Conservation (phyloP, 1,140 invertebrate genomes). For the Tetragnatha versicolor region DNA sequence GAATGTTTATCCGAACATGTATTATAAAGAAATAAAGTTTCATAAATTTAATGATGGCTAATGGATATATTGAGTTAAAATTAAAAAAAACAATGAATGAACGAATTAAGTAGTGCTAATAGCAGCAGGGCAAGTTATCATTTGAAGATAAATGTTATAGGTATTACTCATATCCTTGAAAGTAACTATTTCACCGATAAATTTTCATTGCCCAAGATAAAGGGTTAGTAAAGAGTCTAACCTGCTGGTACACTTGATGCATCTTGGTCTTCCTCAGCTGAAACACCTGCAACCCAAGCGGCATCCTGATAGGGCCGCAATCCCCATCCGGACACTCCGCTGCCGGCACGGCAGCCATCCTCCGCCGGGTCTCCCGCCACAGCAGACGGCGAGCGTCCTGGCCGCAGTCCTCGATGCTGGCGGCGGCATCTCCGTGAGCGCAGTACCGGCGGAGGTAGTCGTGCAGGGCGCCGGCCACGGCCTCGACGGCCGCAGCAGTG, state of each 20-base stretch:
- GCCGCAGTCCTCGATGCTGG: slow-evolving; percentile 60
- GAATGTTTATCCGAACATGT: too few relatives aligned
- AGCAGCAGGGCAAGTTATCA: too few relatives aligned
- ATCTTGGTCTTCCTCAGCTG: slow-evolving; percentile 14
- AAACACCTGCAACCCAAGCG: slow-evolving; percentile 39
- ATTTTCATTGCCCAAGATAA: too few relatives aligned
- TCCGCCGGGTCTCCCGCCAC: slow-evolving; percentile 19
- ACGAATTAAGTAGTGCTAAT: too few relatives aligned
- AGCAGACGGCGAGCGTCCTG: slow-evolving; percentile 56
- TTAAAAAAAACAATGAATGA: too few relatives aligned
- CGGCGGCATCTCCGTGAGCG: slow-evolving; percentile 53
- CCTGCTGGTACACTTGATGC: slow-evolving; percentile 38
- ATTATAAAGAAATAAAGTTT: too few relatives aligned
- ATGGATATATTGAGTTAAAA: too few relatives aligned
- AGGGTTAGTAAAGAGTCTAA: background rate
- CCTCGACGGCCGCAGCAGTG: slow-evolving; percentile 64
- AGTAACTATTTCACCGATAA: too few relatives aligned
- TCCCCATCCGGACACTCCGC: slow-evolving; percentile 9
- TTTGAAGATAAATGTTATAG: too few relatives aligned
- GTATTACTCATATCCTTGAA: too few relatives aligned
- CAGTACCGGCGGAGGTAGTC: slow-evolving; percentile 59
- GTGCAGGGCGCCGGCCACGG: slow-evolving; percentile 64
- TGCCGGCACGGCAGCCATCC: background rate
- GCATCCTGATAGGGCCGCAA: slow-evolving; percentile 21
- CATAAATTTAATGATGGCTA: too few relatives aligned